phyloP scores from a whole-genome alignment of 1,140 invertebrate species.

The Zaprionus davidi region DNA sequence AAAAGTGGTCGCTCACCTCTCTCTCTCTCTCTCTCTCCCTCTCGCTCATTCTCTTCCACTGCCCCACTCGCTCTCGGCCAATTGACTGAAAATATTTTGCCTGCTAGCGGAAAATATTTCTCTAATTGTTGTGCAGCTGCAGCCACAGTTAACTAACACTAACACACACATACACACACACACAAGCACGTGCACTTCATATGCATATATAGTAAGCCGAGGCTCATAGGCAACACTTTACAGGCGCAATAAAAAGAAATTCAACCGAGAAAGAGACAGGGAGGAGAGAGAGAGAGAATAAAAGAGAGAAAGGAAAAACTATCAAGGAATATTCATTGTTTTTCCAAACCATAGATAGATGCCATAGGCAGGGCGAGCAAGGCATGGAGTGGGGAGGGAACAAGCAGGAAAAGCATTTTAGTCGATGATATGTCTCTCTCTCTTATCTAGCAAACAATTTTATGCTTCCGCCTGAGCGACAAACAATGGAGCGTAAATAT shows the following conservation, averaged over 20 bases:
- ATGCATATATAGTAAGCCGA: constrained; percentile 29
- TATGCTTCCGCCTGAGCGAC: constrained; percentile 82
- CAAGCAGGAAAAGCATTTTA: constrained; percentile 66
- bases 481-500: constrained; percentile 83
- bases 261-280: constrained; percentile 20
- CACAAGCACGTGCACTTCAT: constrained; percentile 15
- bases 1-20: constrained; percentile 51
- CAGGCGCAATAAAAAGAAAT: constrained; percentile 67
- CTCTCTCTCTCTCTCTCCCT: background rate
- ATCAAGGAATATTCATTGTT: constrained; percentile 55
- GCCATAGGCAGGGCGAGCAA: constrained; percentile 8
- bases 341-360: constrained; percentile 11
- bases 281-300: constrained; percentile 18
- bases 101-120: constrained; percentile 26
- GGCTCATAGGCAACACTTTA: constrained; percentile 45
- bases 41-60: background rate
- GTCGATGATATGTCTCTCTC: constrained; percentile 70
- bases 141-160: constrained; percentile 44
- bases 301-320: constrained; percentile 27
- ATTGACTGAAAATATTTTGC: constrained; percentile 25
- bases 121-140: constrained; percentile 40
- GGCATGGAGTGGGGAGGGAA: background rate
- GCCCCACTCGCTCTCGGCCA: background rate
- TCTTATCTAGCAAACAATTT: constrained; percentile 81
- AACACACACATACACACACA: constrained; percentile 16